Evolutionary conservation across 2,888 invertebrate genomes (phyloP).

Genomic region (Cheilosia variabilis): DNA sequence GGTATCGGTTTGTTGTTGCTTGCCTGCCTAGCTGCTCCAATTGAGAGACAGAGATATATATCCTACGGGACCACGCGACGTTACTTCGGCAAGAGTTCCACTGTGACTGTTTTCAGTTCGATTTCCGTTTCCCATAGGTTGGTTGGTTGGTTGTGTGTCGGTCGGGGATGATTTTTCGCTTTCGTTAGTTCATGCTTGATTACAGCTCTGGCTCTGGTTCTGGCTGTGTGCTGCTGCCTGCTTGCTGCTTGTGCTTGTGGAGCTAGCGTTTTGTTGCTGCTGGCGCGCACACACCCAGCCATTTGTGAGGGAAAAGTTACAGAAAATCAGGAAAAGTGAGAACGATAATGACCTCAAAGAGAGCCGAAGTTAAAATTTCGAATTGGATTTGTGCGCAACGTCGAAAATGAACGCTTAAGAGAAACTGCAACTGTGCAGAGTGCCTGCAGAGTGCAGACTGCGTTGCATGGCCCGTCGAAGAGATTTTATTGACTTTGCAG

Average conservation of each 20-base stretch:
- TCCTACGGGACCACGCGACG: slow-evolving; percentile 80
- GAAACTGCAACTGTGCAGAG: slow-evolving; percentile 19
- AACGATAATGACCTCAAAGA: slow-evolving; percentile 70
- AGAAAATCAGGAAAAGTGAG: slow-evolving; percentile 68
- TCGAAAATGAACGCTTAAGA: slow-evolving; percentile 64
- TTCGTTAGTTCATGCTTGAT: slow-evolving; percentile 74
- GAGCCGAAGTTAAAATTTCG: slow-evolving; percentile 43
- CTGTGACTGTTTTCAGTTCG: slow-evolving; percentile 82
- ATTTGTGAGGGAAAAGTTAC: slow-evolving; percentile 43
- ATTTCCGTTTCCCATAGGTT: slow-evolving; percentile 79
- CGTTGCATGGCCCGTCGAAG: neutral
- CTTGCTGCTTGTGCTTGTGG: neutral
- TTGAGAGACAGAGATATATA: slow-evolving; percentile 19
- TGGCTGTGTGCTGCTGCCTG: slow-evolving; percentile 27
- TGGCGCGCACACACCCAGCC: slow-evolving; percentile 20
- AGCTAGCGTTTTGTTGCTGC: slow-evolving; percentile 16
- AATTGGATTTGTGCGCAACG: slow-evolving; percentile 54
- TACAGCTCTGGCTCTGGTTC: slow-evolving; percentile 54
- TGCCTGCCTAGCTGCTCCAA: slow-evolving; percentile 52
- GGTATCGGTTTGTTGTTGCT: slow-evolving; percentile 14
- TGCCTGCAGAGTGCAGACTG: neutral
- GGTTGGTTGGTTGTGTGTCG: slow-evolving; percentile 63
- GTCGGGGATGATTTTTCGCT: slow-evolving; percentile 73
- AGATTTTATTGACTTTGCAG: slow-evolving; percentile 7
- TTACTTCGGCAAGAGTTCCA: slow-evolving; percentile 83